A percentile compares a stretch with the other conserved stretches of the same genome.
phyloP scores from a whole-genome alignment of 2,113 vertebrate species.

The Etheostoma spectabile region DNA sequence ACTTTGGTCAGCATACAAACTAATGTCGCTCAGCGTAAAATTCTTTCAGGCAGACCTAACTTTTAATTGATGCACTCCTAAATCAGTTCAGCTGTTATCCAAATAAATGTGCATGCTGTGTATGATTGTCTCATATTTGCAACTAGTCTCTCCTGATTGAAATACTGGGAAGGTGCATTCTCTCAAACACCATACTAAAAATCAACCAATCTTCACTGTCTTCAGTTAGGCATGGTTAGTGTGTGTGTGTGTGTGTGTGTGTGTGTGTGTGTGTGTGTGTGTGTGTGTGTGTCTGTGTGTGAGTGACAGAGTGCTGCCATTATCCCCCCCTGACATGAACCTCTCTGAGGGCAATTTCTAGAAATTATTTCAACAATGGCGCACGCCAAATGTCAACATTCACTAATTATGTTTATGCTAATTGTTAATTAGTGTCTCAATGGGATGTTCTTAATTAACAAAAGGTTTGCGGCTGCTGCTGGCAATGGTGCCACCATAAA shows the following conservation, averaged over 20 bases:
- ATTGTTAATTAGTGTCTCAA: conserved; percentile 99
- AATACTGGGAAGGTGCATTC: too few species aligned
- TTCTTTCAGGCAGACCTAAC: too few species aligned
- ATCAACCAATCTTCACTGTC: neutral
- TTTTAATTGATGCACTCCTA: too few species aligned
- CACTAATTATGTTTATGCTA: conserved; percentile 99
- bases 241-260: conserved; percentile 1
- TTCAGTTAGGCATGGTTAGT: neutral
- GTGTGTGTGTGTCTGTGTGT: conserved; percentile 10
- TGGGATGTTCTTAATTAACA: conserved; percentile 98
- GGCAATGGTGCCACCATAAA: conserved; percentile 80
- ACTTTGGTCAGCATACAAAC: neutral
- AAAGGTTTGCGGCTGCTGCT: conserved; percentile 83
- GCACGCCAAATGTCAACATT: conserved; percentile 95
- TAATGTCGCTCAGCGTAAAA: too few species aligned
- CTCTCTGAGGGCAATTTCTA: conserved; percentile 93
- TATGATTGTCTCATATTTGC: too few species aligned
- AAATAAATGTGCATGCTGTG: too few species aligned
- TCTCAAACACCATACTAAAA: too few species aligned
- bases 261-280: conserved; percentile 26
- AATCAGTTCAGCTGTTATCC: too few species aligned
- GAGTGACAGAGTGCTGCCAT: conserved; percentile 83
- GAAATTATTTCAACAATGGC: conserved; percentile 98
- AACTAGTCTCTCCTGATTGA: too few species aligned
- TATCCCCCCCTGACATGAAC: conserved; percentile 94